A percentile compares a stretch with the other conserved stretches of the same genome.
Conservation (phyloP, 2,113 vertebrate species). For the Pogona vitticeps region DNA sequence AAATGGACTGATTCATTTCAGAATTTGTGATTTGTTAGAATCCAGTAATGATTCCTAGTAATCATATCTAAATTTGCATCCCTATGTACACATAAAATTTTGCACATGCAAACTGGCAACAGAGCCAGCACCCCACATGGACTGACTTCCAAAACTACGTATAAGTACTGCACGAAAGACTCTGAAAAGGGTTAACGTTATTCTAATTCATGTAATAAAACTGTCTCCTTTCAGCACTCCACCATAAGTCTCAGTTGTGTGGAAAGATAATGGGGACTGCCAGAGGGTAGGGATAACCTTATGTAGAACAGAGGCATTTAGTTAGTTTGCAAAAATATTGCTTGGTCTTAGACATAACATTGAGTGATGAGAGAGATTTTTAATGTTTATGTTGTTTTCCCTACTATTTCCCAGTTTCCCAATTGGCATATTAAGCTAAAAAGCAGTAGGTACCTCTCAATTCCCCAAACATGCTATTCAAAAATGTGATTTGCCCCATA, state of each 20-base stretch:
- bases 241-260: conserved; percentile 20
- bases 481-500: too few species aligned
- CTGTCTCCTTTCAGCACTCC: background rate
- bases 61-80: too few species aligned
- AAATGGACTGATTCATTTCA: too few species aligned
- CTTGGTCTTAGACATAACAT: conserved; percentile 17
- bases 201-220: background rate
- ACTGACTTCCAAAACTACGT: background rate
- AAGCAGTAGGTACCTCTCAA: background rate
- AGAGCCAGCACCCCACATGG: background rate
- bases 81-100: too few species aligned
- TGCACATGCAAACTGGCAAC: too few species aligned
- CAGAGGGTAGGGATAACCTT: background rate
- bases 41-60: too few species aligned
- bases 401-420: conserved; percentile 45
- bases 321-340: conserved; percentile 45
- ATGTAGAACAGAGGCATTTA: conserved; percentile 6
- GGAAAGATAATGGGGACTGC: background rate
- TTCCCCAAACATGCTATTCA: background rate
- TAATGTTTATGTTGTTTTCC: conserved; percentile 49
- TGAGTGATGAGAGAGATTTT: conserved; percentile 56
- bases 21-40: too few species aligned
- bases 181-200: background rate
- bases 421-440: conserved; percentile 38
- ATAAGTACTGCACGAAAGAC: background rate